Evolutionary conservation across 2,113 vertebrate genomes (phyloP).

Genomic region (Epinephelus moara): DNA sequence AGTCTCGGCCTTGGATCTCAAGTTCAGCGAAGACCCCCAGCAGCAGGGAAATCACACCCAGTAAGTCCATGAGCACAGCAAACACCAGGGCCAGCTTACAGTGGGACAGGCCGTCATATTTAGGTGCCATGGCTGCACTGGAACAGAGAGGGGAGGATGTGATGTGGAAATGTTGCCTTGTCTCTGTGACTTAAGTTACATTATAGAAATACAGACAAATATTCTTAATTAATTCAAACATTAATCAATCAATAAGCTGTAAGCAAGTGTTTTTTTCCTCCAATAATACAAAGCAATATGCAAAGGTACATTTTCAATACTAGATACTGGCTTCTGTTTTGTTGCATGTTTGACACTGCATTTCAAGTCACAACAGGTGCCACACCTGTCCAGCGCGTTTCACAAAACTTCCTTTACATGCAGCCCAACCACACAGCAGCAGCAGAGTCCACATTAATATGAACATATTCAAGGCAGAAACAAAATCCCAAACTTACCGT

Average conservation of each 20-base stretch:
- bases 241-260: too few relatives aligned
- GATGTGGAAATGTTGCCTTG: background rate
- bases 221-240: too few relatives aligned
- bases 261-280: background rate
- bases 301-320: background rate
- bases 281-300: background rate
- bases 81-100: slow-evolving; percentile 89
- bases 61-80: slow-evolving; percentile 88
- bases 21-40: slow-evolving; percentile 89
- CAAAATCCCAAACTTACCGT: slow-evolving; percentile 40
- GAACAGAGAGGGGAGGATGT: background rate
- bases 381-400: slow-evolving; percentile 38
- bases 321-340: background rate
- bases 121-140: slow-evolving; percentile 70
- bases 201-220: background rate
- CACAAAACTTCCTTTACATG: background rate
- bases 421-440: background rate
- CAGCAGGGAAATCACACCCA: slow-evolving; percentile 86
- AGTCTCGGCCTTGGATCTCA: slow-evolving; percentile 87
- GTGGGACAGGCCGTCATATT: slow-evolving; percentile 85
- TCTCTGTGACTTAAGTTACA: background rate
- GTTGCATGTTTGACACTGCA: background rate
- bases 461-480: background rate
- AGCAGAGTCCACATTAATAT: background rate
- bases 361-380: slow-evolving; percentile 7